Evolutionary conservation across 2,888 invertebrate genomes (phyloP), one percentile per base, ranked within the genome.

Genomic region (Cylloceria caligata): DNA sequence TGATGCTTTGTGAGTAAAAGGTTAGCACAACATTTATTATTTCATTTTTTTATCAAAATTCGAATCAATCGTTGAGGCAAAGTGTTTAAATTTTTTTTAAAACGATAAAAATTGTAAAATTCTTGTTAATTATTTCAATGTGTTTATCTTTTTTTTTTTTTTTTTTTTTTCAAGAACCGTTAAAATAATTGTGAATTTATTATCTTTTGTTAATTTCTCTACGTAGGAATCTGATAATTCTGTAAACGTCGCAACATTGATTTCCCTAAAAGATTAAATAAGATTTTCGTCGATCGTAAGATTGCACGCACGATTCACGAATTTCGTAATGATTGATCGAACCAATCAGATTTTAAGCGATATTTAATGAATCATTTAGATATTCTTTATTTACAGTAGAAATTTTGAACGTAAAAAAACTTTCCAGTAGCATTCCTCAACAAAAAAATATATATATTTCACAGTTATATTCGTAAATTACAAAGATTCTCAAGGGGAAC

Each of bases 1-100:
- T 34, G 19, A 49, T 16, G 9, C 21, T 55, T 62, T 16, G 24
- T 24, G 39, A 68, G 39, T 13, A 9, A 39, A 39, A 11, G 4
- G 11, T n/a, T n/a, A 69, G 24, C 39, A 69, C 24, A 21, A 52
- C 36, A 19, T 27, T 24, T n/a, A n/a, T n/a, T n/a, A n/a, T n/a
- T n/a, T n/a, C n/a, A n/a, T n/a, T n/a, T n/a, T n/a, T n/a, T n/a
- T n/a, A n/a, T n/a, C n/a, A n/a, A n/a, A 39, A 7, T 39, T 39
- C 39, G 11, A 0, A 39, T 39, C 11, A 39, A 0, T 39, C 34
- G 34, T n/a, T n/a, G n/a, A n/a, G n/a, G n/a, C n/a, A n/a, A n/a
- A n/a, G n/a, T n/a, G n/a, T n/a, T n/a, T n/a, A n/a, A n/a, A n/a
- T n/a, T n/a, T n/a, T n/a, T n/a, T n/a, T n/a, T n/a, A n/a, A n/a